Conservation (phyloP, 2,888 invertebrate genomes). For the Scaptomyza flava region DNA sequence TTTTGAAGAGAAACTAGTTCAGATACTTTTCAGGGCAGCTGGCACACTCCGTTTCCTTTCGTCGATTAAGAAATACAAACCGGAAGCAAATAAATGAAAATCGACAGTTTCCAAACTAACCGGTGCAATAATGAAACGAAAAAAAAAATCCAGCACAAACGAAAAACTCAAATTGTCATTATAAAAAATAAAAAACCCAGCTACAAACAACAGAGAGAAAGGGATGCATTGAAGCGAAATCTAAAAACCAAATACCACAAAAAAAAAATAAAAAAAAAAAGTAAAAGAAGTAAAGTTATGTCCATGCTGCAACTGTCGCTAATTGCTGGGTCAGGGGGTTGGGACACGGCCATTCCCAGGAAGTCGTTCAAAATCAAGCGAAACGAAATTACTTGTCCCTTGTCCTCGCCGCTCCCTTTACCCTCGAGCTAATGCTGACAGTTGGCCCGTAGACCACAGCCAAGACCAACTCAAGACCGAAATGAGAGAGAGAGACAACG, state of each 20-base stretch:
- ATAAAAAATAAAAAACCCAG: slow-evolving; percentile 31
- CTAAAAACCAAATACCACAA: slow-evolving; percentile 55
- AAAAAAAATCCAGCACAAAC: slow-evolving; percentile 3
- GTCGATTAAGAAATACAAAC: slow-evolving; percentile 36
- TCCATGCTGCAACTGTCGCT: slow-evolving; percentile 75
- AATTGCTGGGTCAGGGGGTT: slow-evolving; percentile 66
- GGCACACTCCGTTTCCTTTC: slow-evolving; percentile 35
- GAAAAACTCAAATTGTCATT: slow-evolving; percentile 59
- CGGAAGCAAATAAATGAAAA: slow-evolving; percentile 72
- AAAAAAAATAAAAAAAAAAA: slow-evolving; percentile 15
- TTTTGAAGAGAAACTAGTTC: slow-evolving; percentile 12
- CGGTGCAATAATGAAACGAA: slow-evolving; percentile 66
- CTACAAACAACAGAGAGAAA: not conserved
- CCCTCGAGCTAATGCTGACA: slow-evolving; percentile 47
- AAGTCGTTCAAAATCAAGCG: slow-evolving; percentile 78
- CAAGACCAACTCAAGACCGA: slow-evolving; percentile 18
- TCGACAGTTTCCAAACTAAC: slow-evolving; percentile 74
- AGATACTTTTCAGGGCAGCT: slow-evolving; percentile 32
- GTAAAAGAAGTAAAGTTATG: slow-evolving; percentile 36
- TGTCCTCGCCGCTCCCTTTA: not conserved
- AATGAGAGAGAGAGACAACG: not conserved
- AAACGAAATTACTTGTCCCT: slow-evolving; percentile 69
- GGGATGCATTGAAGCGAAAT: slow-evolving; percentile 50
- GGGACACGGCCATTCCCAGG: slow-evolving; percentile 49
- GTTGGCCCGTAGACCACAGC: slow-evolving; percentile 66